Base-by-base conservation (phyloP, 2,888 invertebrate species). In the Lasioglossum calceatum region DNA sequence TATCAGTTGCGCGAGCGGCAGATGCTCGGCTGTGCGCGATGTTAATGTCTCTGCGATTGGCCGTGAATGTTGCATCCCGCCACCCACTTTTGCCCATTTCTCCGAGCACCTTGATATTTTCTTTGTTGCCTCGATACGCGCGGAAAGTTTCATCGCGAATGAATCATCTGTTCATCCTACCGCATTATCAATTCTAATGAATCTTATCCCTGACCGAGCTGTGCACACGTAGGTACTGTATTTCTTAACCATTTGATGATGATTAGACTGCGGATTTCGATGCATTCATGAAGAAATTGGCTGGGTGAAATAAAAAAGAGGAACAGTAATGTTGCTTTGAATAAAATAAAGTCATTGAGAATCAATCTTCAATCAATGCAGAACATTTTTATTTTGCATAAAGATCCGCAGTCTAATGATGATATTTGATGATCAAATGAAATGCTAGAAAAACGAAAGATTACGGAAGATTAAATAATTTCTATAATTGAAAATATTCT, bases 31-130 rank as follows among this genome's bases (percentile, higher is more conserved):
- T 85, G 85, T 85, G 88, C 83, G 84, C 84, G 89, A 92, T 91
- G 91, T 91, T 91, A 92, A 93, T 91, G 89, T 88, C 89, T 87
- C 85, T 88, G 84, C 86, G 80, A 91, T 91, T 89, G 86, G 83
- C 87, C 83, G 84, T 88, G 88, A 81, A 81, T 81, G 85, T 85
- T 84, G 83, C 85, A 75, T 72, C 64, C 74, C 36, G 27, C 44
- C 58, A 23, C 39, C 47, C 19, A 23, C 47, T 58, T 42, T 50
- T 81, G 78, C 77, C 73, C 42, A 77, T 77, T 84, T 81, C 58
- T n/a, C 10, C 14, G 32, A 58, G 36, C 42, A 4, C 50, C 77
- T 16, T 19, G 72, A 23, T 19, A 72, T 64, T 47, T 70, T 64
- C 27, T 23, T 32, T 50, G 16, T 27, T 70, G 42, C 19, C 58